Conservation (phyloP, 1,140 invertebrate species). For the Brachionus sp. region DNA sequence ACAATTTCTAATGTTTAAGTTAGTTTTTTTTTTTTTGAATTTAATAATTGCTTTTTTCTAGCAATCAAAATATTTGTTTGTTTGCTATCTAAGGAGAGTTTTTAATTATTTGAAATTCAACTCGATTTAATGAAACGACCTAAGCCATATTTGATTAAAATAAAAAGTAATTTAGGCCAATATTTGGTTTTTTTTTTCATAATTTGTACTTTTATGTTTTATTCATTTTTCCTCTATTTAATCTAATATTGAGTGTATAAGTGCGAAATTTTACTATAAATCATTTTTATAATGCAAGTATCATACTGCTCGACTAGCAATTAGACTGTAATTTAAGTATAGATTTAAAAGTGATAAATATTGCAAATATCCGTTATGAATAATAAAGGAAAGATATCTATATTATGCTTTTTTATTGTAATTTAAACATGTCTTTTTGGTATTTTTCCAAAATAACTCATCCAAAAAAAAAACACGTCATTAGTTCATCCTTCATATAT, state of each 20-base stretch:
- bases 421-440: neutral
- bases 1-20: neutral
- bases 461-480: neutral
- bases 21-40: neutral
- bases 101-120: neutral
- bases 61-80: neutral
- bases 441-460: neutral
- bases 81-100: neutral
- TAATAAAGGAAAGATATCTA: neutral
- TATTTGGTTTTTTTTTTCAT: neutral
- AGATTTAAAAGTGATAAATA: neutral
- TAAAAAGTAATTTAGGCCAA: slow-evolving; percentile 23
- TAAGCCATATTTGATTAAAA: neutral
- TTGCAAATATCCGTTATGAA: neutral
- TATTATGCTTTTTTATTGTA: too few relatives aligned
- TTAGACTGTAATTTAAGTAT: neutral
- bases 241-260: neutral
- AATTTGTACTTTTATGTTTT: neutral
- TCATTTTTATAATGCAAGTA: neutral
- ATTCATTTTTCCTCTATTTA: slow-evolving; percentile 5
- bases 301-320: neutral
- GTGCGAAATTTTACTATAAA: neutral
- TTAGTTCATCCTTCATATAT: neutral
- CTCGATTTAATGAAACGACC: neutral
- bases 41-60: neutral